These are phyloP conservation scores for Galbula dea DNA, from an alignment of 2,113 vertebrate species.

Conservation along the genomic window DNA sequence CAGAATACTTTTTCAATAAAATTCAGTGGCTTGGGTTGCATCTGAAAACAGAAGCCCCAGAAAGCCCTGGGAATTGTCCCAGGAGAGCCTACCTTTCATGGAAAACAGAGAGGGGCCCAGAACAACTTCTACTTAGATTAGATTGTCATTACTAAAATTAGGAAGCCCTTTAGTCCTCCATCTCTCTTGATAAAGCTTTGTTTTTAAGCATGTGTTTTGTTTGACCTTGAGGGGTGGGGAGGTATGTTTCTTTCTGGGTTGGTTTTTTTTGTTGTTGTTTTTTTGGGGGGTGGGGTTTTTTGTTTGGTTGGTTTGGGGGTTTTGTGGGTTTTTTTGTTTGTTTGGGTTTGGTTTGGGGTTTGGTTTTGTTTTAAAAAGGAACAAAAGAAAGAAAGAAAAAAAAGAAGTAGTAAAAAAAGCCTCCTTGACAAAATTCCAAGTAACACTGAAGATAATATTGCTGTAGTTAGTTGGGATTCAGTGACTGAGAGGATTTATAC, in stretches of 20 bases:
- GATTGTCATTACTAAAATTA: slow-evolving; percentile 61
- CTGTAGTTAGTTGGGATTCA: neutral
- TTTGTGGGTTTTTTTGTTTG: too few species aligned
- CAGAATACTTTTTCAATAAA: slow-evolving; percentile 24
- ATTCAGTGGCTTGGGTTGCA: neutral
- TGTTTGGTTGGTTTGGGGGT: too few species aligned
- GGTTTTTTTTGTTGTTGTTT: too few species aligned
- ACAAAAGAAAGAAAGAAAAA: neutral
- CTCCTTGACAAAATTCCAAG: slow-evolving; percentile 40
- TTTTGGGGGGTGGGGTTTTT: too few species aligned
- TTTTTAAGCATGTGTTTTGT: slow-evolving; percentile 49
- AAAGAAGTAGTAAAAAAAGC: neutral
- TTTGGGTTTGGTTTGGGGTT: too few species aligned
- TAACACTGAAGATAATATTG: slow-evolving; percentile 24
- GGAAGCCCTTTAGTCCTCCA: slow-evolving; percentile 43
- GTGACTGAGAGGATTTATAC: neutral
- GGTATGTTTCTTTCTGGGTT: too few species aligned
- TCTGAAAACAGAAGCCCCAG: slow-evolving; percentile 54
- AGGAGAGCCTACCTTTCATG: slow-evolving; percentile 42
- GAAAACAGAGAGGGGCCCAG: slow-evolving; percentile 2
- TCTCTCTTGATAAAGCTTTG: slow-evolving; percentile 58
- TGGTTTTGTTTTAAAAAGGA: neutral
- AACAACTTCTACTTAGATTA: slow-evolving; percentile 57
- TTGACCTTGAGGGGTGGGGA: slow-evolving; percentile 22
- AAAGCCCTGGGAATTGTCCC: neutral